These are phyloP conservation scores for Brachyrhaphis roseni DNA, from an alignment of 2,797 vertebrate species.

Conservation along the genomic window DNA sequence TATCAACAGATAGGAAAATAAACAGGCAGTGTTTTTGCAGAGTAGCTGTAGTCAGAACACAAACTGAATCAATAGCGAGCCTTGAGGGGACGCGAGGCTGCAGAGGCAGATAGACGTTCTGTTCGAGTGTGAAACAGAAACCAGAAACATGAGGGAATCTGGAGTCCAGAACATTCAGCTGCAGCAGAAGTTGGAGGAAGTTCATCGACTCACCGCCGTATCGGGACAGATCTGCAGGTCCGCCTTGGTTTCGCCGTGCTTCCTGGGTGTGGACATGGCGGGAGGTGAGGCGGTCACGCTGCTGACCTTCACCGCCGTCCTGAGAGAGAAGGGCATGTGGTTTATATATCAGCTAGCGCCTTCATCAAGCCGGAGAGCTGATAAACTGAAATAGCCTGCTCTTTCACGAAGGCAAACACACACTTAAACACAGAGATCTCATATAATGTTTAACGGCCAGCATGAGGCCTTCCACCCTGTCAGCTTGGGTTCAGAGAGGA, in stretches of 20 bases:
- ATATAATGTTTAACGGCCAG: constrained; percentile 74
- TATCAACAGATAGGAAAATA: constrained; percentile 28
- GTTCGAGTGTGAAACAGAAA: constrained; percentile 41
- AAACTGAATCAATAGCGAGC: constrained; percentile 61
- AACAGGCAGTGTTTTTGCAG: constrained; percentile 46
- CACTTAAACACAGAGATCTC: constrained; percentile 48
- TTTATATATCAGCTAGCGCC: constrained; percentile 77
- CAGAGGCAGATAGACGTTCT: constrained; percentile 45
- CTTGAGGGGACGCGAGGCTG: constrained; percentile 54
- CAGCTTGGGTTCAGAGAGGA: constrained; percentile 75
- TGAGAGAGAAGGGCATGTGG: constrained; percentile 83
- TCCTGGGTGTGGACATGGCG: constrained; percentile 81
- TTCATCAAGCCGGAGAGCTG: constrained; percentile 79
- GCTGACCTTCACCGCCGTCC: constrained; percentile 85
- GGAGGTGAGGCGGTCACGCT: constrained; percentile 77
- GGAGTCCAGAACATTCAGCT: constrained; percentile 2
- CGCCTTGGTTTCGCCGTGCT: constrained; percentile 81
- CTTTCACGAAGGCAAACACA: constrained; percentile 56
- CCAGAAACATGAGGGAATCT: constrained; percentile 41
- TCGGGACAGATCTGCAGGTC: constrained; percentile 84
- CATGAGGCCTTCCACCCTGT: constrained; percentile 58
- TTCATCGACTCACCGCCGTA: constrained; percentile 81
- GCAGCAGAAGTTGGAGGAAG: constrained; percentile 14
- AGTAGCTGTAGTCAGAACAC: constrained; percentile 55
- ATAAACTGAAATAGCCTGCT: constrained; percentile 82